A percentile compares a stretch with the other conserved stretches of the same genome.
Conservation (phyloP, 2,797 vertebrate genomes). For the Rhabdomys pumilio region DNA sequence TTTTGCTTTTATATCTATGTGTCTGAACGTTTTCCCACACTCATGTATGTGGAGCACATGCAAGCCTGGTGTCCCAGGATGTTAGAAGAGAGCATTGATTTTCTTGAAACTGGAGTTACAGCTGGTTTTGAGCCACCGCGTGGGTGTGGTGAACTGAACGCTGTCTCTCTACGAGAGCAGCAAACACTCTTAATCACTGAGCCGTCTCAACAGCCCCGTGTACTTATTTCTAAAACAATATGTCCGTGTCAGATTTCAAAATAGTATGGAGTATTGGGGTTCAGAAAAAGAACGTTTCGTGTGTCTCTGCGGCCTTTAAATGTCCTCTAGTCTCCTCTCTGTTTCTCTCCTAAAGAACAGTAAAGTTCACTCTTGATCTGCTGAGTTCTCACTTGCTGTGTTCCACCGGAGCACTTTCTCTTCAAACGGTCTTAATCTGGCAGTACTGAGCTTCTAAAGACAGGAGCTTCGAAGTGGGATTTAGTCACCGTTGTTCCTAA, state of each 20-base stretch:
- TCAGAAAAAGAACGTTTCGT: neutral
- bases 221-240: neutral
- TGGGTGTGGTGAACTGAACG: neutral
- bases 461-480: neutral
- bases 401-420: neutral
- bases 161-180: too few relatives aligned
- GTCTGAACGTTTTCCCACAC: too few relatives aligned
- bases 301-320: neutral
- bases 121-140: too few relatives aligned
- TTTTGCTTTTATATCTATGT: neutral
- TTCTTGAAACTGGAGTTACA: neutral
- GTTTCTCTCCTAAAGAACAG: neutral
- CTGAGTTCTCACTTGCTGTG: neutral
- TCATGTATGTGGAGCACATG: neutral
- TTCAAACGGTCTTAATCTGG: neutral
- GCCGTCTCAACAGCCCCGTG: neutral
- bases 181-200: neutral
- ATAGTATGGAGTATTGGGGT: neutral
- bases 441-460: neutral
- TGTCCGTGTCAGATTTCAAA: conserved; percentile 1
- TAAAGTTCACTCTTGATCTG: neutral
- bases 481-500: neutral
- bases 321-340: neutral
- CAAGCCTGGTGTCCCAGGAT: neutral
- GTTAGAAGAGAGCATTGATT: neutral